Base-by-base conservation (phyloP, 2,113 vertebrate species). In the Nothocercus julius region DNA sequence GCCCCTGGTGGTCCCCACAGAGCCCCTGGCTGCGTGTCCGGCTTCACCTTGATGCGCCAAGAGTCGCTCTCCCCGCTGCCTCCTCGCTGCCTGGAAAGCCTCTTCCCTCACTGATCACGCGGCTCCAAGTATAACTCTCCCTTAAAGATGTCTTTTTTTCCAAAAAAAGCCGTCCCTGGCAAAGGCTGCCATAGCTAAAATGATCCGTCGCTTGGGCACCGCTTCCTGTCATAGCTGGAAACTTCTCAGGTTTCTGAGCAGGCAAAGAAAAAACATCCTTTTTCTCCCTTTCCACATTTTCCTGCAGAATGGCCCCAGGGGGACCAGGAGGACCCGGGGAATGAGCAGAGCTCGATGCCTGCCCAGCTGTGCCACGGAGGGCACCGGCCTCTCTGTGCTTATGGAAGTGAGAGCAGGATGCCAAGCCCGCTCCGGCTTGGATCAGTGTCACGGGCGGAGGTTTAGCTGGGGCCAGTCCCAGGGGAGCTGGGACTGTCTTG, bases 361-460 rank as follows among this genome's bases (percentile, higher is more conserved):
- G 2, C 53, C 62, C 0, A 2, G 67, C 19, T 14, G 19, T 11
- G 17, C 20, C 0, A 2, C 11, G 16, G 38, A 2, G 42, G 17
- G 6, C 49, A 5, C 53, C 3, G 2, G 63, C 38, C 3, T 84
- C 54, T 14, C 21, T 1, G 53, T 9, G 0, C 32, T 27, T 56
- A 27, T 9, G 8, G 8, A 58, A 5, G 30, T 2, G 4, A 2
- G 19, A 56, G 14, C 4, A 2, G n/a, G n/a, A 0, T 7, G 4
- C 5, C 1, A 20, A 63, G 8, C 4, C 8, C 5, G 1, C 56
- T 30, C 49, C 0, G 21, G 2, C 36, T 8, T 79, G n/a, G 45
- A 45, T 36, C 0, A 12, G 40, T 69, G 24, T 5, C 0, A 7
- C 2, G 3, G 6, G 1, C 10, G 28, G 9, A 32, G 54, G 5